Conservation (phyloP, 30 jellyfish, hydroid and myxozoan genomes). For the Cassiopea andromeda region DNA sequence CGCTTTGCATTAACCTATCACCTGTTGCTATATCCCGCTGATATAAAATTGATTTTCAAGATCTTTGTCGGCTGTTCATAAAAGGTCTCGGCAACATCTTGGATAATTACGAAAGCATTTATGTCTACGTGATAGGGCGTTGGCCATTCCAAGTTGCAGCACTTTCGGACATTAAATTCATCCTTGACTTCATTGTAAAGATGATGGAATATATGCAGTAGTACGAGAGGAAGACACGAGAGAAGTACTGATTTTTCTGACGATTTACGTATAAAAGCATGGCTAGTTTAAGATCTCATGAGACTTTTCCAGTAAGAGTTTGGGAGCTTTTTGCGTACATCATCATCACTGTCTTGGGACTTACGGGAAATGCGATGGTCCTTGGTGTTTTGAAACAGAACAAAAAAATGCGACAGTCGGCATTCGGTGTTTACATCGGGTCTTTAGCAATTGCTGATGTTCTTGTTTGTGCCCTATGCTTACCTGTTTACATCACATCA, state of each 20-base stretch:
- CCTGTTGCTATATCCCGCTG: background rate
- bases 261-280: background rate
- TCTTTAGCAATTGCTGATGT: slow-evolving; percentile 66
- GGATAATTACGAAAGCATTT: background rate
- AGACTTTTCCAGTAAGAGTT: slow-evolving; percentile 50
- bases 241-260: background rate
- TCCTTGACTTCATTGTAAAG: too few species aligned
- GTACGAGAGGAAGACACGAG: background rate
- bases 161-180: too few species aligned
- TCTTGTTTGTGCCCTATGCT: slow-evolving; percentile 30
- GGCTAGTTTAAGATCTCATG: slow-evolving; percentile 49
- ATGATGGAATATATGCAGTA: background rate
- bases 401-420: slow-evolving; percentile 57
- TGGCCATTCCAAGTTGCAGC: too few species aligned
- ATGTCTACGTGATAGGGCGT: too few species aligned
- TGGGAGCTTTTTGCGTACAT: slow-evolving; percentile 60
- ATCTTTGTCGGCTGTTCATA: background rate
- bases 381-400: slow-evolving; percentile 41
- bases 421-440: slow-evolving; percentile 61
- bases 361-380: slow-evolving; percentile 53
- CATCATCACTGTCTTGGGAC: slow-evolving; percentile 48
- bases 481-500: slow-evolving; percentile 71
- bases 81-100: background rate
- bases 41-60: background rate
- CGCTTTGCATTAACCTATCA: background rate